Conservation (phyloP, 2,113 vertebrate genomes). For the Uria lomvia region DNA sequence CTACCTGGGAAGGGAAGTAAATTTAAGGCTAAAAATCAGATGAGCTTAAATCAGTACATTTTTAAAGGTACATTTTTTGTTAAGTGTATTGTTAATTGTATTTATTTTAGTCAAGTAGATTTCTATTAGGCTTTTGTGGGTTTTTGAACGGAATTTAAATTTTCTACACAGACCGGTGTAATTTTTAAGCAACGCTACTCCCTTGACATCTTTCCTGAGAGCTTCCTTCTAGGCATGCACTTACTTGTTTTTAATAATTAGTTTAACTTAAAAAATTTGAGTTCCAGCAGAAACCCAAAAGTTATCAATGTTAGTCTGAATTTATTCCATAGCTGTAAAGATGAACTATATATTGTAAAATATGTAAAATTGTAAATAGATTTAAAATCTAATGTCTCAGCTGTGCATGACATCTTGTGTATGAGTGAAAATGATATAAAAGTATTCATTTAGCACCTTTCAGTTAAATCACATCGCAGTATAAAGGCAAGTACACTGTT, state of each 20-base stretch:
- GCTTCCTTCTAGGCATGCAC: constrained; percentile 54
- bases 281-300: not conserved
- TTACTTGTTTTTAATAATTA: constrained; percentile 45
- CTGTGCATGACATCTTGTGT: constrained; percentile 56
- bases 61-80: constrained; percentile 66
- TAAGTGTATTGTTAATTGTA: constrained; percentile 60
- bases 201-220: not conserved
- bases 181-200: constrained; percentile 61
- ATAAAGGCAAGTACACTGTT: not conserved
- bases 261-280: not conserved
- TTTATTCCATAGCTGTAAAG: constrained; percentile 69
- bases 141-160: constrained; percentile 54
- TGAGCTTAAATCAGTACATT: constrained; percentile 45
- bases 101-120: constrained; percentile 73
- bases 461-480: not conserved
- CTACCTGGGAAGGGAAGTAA: constrained; percentile 3
- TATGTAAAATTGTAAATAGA: constrained; percentile 81
- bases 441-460: constrained; percentile 17
- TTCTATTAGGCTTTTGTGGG: constrained; percentile 65
- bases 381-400: constrained; percentile 10
- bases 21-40: constrained; percentile 29
- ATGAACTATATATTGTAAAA: constrained; percentile 67
- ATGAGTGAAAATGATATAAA: not conserved
- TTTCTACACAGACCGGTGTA: constrained; percentile 52
- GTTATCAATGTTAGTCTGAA: constrained; percentile 31